These are phyloP conservation scores for Dynastes tityus DNA, from an alignment of 2,888 invertebrate genomes.

Conservation along the genomic window DNA sequence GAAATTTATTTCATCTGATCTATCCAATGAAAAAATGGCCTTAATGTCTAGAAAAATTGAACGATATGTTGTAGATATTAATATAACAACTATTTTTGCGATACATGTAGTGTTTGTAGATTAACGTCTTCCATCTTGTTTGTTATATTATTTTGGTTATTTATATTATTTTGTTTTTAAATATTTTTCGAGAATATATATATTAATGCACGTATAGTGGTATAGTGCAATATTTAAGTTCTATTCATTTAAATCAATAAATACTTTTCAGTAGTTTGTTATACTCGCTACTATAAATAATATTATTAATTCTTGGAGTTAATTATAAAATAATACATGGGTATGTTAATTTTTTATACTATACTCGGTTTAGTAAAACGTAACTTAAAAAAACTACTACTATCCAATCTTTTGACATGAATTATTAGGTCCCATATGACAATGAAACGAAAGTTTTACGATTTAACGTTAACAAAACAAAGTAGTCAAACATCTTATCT, in stretches of 20 bases:
- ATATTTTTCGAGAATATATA: conserved; percentile 20
- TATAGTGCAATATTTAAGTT: conserved; percentile 34
- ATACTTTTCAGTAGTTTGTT: conserved; percentile 17
- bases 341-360: conserved; percentile 27
- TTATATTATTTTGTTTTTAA: conserved; percentile 49
- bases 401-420: no score
- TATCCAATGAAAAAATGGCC: conserved; percentile 68
- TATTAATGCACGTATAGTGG: conserved; percentile 28
- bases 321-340: not conserved
- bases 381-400: not conserved
- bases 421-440: no score
- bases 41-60: conserved; percentile 60
- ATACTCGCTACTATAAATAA: conserved; percentile 27
- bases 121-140: conserved; percentile 66
- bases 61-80: conserved; percentile 63
- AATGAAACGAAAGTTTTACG: no score
- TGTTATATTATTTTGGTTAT: conserved; percentile 55
- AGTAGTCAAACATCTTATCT: no score
- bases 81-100: conserved; percentile 67
- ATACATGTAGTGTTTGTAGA: conserved; percentile 61
- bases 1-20: conserved; percentile 48
- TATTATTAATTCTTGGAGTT: not conserved
- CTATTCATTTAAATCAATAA: conserved; percentile 11
- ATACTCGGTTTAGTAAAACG: not conserved
- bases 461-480: no score